Evolutionary conservation across 2,888 invertebrate genomes (phyloP).

Genomic region (Lacanobia wlatinum): DNA sequence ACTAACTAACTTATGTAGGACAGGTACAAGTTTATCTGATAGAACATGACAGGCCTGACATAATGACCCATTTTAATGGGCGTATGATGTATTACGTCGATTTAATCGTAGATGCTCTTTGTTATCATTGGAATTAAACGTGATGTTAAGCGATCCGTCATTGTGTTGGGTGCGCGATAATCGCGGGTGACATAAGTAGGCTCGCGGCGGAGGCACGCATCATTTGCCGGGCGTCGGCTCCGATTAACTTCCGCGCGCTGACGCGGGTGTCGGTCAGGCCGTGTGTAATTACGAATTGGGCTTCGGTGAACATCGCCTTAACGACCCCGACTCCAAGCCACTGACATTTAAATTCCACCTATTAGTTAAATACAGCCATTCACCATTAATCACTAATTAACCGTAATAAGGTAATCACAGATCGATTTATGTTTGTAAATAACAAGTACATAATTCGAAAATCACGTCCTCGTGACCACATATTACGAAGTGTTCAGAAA

Average conservation of each 20-base stretch:
- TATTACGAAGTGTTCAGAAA: constrained; percentile 26
- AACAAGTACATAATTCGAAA: constrained; percentile 36
- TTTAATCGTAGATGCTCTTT: constrained; percentile 63
- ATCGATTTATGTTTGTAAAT: constrained; percentile 42
- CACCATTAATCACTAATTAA: constrained; percentile 61
- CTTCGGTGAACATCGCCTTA: constrained; percentile 75
- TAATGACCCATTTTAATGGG: constrained; percentile 58
- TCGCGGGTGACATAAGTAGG: constrained; percentile 85
- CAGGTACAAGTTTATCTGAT: constrained; percentile 41
- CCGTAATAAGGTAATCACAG: constrained; percentile 58
- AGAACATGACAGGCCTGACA: constrained; percentile 56
- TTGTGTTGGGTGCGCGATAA: constrained; percentile 79
- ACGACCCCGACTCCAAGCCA: constrained; percentile 68
- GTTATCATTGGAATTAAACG: constrained; percentile 64
- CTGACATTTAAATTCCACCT: constrained; percentile 74
- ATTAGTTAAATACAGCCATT: constrained; percentile 70
- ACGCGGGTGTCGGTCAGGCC: constrained; percentile 80
- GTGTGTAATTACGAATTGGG: constrained; percentile 79
- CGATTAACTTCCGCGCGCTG: constrained; percentile 82
- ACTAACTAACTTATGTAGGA: background rate
- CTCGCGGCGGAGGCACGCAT: constrained; percentile 84
- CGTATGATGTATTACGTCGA: constrained; percentile 62
- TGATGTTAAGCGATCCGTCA: constrained; percentile 77
- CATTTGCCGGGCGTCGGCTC: constrained; percentile 85
- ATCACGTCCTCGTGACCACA: constrained; percentile 30